Percentiles rank a stretch among this genome's conserved stretches.
These are phyloP conservation scores for Drosophila phalerata DNA, from an alignment of 2,888 invertebrate genomes.

Conservation along the genomic window DNA sequence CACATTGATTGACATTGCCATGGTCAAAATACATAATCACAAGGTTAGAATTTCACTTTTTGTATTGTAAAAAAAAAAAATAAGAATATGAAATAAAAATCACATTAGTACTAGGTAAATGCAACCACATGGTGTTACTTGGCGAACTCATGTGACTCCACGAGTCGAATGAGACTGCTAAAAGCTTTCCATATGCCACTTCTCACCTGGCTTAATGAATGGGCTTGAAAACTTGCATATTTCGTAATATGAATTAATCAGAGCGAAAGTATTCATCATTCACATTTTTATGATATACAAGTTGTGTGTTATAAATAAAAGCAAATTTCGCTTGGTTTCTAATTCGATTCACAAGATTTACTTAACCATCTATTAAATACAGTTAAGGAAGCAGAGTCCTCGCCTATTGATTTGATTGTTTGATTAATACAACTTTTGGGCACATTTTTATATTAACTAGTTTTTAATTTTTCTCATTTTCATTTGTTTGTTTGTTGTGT, in stretches of 20 bases:
- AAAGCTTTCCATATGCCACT: constrained; percentile 47
- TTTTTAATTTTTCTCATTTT: constrained; percentile 75
- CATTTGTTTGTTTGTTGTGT: constrained; percentile 67
- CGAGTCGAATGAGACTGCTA: constrained; percentile 29
- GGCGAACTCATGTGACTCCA: constrained; percentile 57
- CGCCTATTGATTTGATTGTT: background rate
- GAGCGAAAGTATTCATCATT: background rate
- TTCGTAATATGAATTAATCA: background rate
- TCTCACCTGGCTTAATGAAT: constrained; percentile 19
- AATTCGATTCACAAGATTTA: background rate
- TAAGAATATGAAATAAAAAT: constrained; percentile 48
- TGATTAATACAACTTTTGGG: constrained; percentile 2
- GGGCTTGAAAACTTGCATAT: constrained; percentile 6
- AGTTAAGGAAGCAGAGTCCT: background rate
- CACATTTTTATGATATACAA: background rate
- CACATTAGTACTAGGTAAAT: constrained; percentile 37
- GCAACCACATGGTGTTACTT: constrained; percentile 33
- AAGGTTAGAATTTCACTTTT: constrained; percentile 59
- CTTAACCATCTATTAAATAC: background rate
- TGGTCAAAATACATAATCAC: constrained; percentile 53
- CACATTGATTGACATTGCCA: constrained; percentile 41
- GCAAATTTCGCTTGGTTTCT: background rate
- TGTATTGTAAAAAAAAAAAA: constrained; percentile 42
- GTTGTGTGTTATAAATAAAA: background rate
- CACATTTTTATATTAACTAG: constrained; percentile 70